Evolutionary conservation across 2,113 vertebrate species (phyloP), one percentile per base, ranked within the genome.

Genomic region (Sigmodon hispidus): DNA sequence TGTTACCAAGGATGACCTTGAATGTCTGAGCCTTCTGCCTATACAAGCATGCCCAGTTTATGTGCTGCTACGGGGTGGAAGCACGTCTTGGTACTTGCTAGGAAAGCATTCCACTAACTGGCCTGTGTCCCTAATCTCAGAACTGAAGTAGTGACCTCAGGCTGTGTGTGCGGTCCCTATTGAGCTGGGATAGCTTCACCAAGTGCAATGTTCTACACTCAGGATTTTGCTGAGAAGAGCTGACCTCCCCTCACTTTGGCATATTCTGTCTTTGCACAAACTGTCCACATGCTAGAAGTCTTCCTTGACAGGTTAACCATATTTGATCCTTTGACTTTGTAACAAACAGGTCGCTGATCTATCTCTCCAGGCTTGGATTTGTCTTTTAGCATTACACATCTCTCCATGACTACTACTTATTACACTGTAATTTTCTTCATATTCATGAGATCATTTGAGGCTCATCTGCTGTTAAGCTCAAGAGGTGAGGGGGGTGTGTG

Each of bases 161-260:
- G 34, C 50, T 5, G 2, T 4, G 3, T 15, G 34, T 29, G 3
- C 6, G 6, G 2, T 19, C 5, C 29, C 45, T 79, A 26, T 34
- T 26, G 43, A n/a, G 55, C n/a, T 77, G n/a, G 16, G 17, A 0
- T 83, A 16, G 50, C 29, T 69, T 48, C 12, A 0, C 22, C 0
- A 0, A 63, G 52, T 7, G 67, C 45, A 22, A 10, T 2, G 0
- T 2, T 1, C 0, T n/a, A 10, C 15, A 2, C 65, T 55, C 15
- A 0, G 26, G 1, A 10, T 1, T 93, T 10, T 4, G 29, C 26
- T 75, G 69, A 7, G 43, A 79, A 73, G 19, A n/a, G 15, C 31
- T 79, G 24, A 29, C 36, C 36, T 85, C 12, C 59, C 83, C 7
- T 21, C 24, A 1, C 52, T 26, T 48, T 16, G 1, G 40, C 52